phyloP scores from a whole-genome alignment of 2,113 vertebrate species.

The Montifringilla adamsi region DNA sequence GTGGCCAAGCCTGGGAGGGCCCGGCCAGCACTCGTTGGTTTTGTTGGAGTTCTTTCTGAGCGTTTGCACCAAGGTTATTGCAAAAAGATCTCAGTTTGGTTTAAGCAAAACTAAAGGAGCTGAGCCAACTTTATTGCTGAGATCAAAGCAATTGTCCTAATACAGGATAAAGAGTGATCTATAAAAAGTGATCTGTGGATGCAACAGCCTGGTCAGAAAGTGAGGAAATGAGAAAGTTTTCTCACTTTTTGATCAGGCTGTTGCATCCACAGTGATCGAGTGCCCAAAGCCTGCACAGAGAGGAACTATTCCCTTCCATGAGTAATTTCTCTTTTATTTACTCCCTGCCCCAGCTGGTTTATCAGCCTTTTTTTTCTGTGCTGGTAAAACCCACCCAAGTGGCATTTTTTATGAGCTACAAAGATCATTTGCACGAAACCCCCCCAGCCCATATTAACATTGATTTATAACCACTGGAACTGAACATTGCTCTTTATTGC shows the following conservation, averaged over 20 bases:
- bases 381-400: not conserved
- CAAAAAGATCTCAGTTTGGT: not conserved
- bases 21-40: accelerated
- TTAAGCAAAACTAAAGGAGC: not conserved
- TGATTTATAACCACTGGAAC: not conserved
- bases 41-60: not conserved
- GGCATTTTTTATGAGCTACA: not conserved
- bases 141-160: not conserved
- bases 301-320: not conserved
- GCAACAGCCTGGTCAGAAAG: not conserved
- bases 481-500: not conserved
- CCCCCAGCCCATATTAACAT: not conserved
- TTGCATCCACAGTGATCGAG: not conserved
- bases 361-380: not conserved
- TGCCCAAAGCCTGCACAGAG: not conserved
- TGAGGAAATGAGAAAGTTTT: not conserved
- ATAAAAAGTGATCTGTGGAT: not conserved
- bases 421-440: not conserved
- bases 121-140: not conserved
- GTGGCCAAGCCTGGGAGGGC: not conserved
- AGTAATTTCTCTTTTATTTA: not conserved
- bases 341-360: not conserved
- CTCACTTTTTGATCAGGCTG: not conserved
- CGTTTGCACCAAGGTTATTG: accelerated
- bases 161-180: not conserved